phyloP scores from a whole-genome alignment of 2,888 invertebrate species.

The Macrostomum cliftonense region DNA sequence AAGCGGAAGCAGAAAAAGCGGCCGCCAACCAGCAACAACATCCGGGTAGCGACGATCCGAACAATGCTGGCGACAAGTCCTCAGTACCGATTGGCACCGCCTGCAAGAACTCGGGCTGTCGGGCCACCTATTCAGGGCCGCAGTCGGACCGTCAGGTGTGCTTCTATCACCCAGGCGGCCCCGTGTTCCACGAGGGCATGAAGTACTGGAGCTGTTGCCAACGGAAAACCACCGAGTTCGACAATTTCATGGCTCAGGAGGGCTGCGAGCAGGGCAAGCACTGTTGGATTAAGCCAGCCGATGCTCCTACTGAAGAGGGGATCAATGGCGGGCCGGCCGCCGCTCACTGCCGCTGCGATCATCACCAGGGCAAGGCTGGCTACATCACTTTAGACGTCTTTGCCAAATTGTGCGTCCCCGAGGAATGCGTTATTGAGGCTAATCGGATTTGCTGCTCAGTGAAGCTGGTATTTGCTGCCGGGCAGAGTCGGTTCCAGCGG shows the following conservation, averaged over 20 bases:
- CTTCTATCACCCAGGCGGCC: slow-evolving; percentile 63
- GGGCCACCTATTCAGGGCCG: slow-evolving; percentile 18
- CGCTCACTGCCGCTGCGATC: slow-evolving; percentile 60
- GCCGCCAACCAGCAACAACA: background rate
- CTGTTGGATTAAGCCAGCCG: slow-evolving; percentile 52
- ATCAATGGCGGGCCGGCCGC: background rate
- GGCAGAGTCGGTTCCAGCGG: slow-evolving; percentile 38
- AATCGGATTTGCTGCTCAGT: slow-evolving; percentile 63
- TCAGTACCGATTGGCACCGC: slow-evolving; percentile 48
- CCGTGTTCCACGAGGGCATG: slow-evolving; percentile 79
- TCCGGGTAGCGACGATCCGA: background rate
- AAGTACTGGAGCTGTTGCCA: slow-evolving; percentile 95
- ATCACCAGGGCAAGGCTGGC: slow-evolving; percentile 68
- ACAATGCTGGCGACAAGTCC: background rate
- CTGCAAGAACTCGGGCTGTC: slow-evolving; percentile 71
- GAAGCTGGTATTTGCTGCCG: slow-evolving; percentile 57
- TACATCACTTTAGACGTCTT: slow-evolving; percentile 69
- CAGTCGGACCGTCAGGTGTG: slow-evolving; percentile 46
- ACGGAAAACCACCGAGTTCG: slow-evolving; percentile 76
- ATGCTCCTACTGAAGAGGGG: background rate
- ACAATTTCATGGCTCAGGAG: slow-evolving; percentile 67
- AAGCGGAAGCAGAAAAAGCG: background rate
- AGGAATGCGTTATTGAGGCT: slow-evolving; percentile 52
- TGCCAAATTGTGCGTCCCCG: slow-evolving; percentile 69
- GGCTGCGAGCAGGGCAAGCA: slow-evolving; percentile 72